Percentiles rank a stretch among this genome's conserved stretches.
Conservation (phyloP, 2,888 invertebrate genomes). For the Parochlus steinenii region DNA sequence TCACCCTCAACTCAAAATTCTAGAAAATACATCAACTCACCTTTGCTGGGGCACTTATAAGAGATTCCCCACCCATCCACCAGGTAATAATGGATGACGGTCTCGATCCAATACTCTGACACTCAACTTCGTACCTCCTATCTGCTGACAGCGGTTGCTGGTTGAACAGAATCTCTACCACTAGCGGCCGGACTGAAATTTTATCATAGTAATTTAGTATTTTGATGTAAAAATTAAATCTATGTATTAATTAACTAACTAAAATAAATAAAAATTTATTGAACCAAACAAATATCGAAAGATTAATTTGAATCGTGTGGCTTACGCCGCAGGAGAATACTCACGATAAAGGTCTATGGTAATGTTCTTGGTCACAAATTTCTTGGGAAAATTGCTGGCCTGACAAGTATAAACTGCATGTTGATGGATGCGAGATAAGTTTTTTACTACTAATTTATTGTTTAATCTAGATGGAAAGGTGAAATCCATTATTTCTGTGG, state of each 20-base stretch:
- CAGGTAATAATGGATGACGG: conserved; percentile 74
- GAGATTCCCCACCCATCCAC: conserved; percentile 61
- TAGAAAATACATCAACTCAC: conserved; percentile 1
- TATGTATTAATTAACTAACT: too few species aligned
- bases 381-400: conserved; percentile 45
- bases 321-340: conserved; percentile 24
- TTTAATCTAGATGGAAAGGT: conserved; percentile 33
- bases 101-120: conserved; percentile 66
- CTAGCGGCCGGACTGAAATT: conserved; percentile 62
- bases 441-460: conserved; percentile 40
- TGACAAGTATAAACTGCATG: conserved; percentile 61
- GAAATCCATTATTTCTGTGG: conserved; percentile 28
- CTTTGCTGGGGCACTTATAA: conserved; percentile 21
- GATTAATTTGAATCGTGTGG: neutral
- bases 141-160: conserved; percentile 74
- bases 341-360: conserved; percentile 61
- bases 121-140: conserved; percentile 63
- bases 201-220: too few species aligned
- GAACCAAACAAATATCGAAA: neutral
- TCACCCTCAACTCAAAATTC: neutral
- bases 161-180: conserved; percentile 60
- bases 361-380: conserved; percentile 48
- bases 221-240: too few species aligned
- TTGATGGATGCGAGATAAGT: conserved; percentile 51
- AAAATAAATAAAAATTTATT: too few species aligned